Evolutionary conservation across 1,140 invertebrate species (phyloP).

Genomic region (Drosophila funebris): DNA sequence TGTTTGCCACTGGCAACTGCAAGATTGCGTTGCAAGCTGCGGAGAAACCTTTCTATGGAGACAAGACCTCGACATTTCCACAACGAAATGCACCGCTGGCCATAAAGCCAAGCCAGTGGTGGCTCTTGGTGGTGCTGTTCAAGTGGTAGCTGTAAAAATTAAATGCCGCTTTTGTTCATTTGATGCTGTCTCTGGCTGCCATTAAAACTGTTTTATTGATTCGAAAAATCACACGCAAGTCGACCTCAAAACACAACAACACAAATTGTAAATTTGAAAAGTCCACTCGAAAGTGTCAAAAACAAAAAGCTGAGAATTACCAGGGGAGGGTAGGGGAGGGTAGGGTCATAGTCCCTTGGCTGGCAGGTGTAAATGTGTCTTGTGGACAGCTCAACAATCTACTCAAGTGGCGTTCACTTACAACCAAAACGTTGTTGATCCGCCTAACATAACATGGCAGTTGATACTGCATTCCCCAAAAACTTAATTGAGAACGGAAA

Average conservation of each 20-base stretch:
- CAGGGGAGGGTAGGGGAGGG: background rate
- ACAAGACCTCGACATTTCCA: conserved; percentile 29
- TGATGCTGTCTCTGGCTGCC: conserved; percentile 11
- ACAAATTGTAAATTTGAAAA: conserved; percentile 21
- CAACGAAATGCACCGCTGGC: conserved; percentile 17
- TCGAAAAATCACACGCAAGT: conserved; percentile 36
- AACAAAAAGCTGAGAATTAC: conserved; percentile 7
- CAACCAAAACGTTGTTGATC: conserved; percentile 1
- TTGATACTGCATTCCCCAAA: conserved; percentile 25
- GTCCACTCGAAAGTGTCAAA: conserved; percentile 38
- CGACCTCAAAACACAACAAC: conserved; percentile 1
- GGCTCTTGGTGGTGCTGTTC: background rate
- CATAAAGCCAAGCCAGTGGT: conserved; percentile 7
- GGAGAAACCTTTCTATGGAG: conserved; percentile 57
- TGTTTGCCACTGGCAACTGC: conserved; percentile 32
- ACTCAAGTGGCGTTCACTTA: conserved; percentile 21
- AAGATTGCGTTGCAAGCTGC: conserved; percentile 24
- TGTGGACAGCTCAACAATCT: background rate
- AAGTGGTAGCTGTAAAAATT: conserved; percentile 49
- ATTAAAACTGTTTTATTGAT: conserved; percentile 40
- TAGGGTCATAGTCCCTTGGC: background rate
- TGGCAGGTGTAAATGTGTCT: conserved; percentile 16
- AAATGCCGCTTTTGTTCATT: conserved; percentile 49
- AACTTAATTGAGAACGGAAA: conserved; percentile 79
- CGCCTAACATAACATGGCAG: background rate